Percentiles rank a stretch among this genome's conserved stretches.
Evolutionary conservation across 1,140 invertebrate genomes (phyloP).

Genomic region (Olivierus martensii): DNA sequence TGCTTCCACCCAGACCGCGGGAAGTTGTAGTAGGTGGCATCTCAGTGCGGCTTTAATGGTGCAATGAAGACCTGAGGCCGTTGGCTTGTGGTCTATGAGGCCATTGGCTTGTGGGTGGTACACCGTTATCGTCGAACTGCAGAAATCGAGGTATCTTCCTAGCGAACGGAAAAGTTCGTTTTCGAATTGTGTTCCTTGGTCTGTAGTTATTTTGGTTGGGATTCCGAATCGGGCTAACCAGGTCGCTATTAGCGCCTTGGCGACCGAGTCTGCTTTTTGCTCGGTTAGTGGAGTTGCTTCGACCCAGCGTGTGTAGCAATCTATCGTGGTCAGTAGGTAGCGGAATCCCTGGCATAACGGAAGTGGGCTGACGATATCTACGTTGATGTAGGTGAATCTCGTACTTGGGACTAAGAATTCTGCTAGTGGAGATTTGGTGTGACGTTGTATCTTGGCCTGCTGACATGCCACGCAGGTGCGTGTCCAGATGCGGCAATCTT

Average conservation of each 20-base stretch:
- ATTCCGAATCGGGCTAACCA: conserved; percentile 28
- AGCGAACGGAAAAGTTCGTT: conserved; percentile 23
- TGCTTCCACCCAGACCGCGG: neutral
- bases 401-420: neutral
- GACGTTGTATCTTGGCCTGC: conserved; percentile 9
- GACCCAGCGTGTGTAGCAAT: conserved; percentile 31
- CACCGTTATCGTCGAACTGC: neutral
- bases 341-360: conserved; percentile 23
- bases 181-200: conserved; percentile 34
- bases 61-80: no score
- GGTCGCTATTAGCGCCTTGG: conserved; percentile 21
- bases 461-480: conserved; percentile 6
- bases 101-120: conserved; percentile 28
- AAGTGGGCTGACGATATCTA: conserved; percentile 37
- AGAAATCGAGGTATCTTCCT: conserved; percentile 2
- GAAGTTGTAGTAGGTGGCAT: neutral
- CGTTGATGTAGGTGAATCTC: conserved; percentile 31
- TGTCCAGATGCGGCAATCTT: conserved; percentile 1
- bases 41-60: conserved; percentile 27
- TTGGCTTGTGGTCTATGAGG: conserved; percentile 24
- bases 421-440: conserved; percentile 7
- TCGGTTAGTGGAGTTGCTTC: conserved; percentile 30
- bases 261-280: conserved; percentile 27
- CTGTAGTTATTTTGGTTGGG: conserved; percentile 24
- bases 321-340: conserved; percentile 33